These are phyloP conservation scores for Cephus sareptanus DNA, from an alignment of 2,888 invertebrate genomes.

Conservation along the genomic window DNA sequence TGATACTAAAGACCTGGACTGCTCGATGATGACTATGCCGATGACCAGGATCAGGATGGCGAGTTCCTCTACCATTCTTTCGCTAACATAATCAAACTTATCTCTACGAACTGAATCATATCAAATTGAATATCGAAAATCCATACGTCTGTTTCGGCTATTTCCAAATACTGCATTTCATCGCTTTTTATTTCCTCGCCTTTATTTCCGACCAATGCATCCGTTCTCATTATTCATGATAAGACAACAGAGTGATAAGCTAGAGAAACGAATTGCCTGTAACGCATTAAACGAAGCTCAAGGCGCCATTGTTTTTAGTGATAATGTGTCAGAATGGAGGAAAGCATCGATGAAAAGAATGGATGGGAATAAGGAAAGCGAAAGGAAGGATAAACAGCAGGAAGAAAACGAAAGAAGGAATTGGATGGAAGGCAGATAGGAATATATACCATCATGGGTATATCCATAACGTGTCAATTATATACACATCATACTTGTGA, in stretches of 20 bases:
- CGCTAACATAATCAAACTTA: slow-evolving; percentile 7
- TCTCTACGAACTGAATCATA: slow-evolving; percentile 32
- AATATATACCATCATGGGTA: slow-evolving; percentile 5
- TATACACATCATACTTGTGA: slow-evolving; percentile 46
- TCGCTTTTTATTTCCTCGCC: background rate
- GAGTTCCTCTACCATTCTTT: background rate
- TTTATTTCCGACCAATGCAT: background rate
- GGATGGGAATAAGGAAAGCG: background rate
- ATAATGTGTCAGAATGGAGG: background rate
- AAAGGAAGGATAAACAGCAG: background rate
- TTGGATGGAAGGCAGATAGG: background rate
- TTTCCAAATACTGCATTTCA: background rate
- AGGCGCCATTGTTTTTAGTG: background rate
- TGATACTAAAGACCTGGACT: background rate
- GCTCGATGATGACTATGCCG: background rate
- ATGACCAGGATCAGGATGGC: background rate
- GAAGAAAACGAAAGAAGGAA: background rate
- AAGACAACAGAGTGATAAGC: background rate
- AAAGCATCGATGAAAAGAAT: background rate
- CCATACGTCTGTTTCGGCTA: background rate
- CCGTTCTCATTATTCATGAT: background rate
- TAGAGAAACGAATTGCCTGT: background rate
- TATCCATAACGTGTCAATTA: slow-evolving; percentile 52
- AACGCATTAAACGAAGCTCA: background rate
- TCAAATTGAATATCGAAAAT: slow-evolving; percentile 32